These are phyloP conservation scores for Borostomias antarcticus DNA, from an alignment of 2,797 vertebrate genomes.

Conservation along the genomic window DNA sequence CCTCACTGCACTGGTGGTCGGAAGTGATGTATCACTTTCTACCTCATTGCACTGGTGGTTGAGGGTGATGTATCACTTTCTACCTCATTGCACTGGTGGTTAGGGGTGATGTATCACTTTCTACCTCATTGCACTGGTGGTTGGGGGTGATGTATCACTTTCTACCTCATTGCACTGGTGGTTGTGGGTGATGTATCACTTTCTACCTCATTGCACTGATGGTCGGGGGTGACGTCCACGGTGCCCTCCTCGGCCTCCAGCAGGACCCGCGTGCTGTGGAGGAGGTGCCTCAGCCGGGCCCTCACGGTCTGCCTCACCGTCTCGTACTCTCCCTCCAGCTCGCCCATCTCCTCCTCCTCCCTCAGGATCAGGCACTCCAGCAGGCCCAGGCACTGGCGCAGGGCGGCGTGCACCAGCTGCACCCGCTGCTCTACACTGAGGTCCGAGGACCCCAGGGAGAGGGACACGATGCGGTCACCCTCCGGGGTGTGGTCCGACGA, in stretches of 20 bases:
- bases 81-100: too few relatives aligned
- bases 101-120: too few relatives aligned
- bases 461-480: constrained; percentile 63
- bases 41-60: too few relatives aligned
- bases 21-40: too few relatives aligned
- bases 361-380: constrained; percentile 69
- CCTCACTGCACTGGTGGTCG: too few relatives aligned
- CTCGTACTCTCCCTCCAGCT: constrained; percentile 70
- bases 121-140: too few relatives aligned
- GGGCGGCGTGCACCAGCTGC: constrained; percentile 66
- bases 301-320: constrained; percentile 63
- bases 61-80: too few relatives aligned
- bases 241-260: constrained; percentile 43
- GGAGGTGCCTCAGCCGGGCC: constrained; percentile 66
- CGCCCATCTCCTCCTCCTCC: constrained; percentile 75
- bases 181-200: background rate
- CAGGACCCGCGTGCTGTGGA: constrained; percentile 67
- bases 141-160: too few relatives aligned
- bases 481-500: constrained; percentile 58
- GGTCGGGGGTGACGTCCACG: constrained; percentile 65
- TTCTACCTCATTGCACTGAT: constrained; percentile 69
- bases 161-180: too few relatives aligned
- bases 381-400: constrained; percentile 73
- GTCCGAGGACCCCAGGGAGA: constrained; percentile 45
- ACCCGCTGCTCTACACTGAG: constrained; percentile 63